Percentiles rank a stretch among this genome's conserved stretches.
These are phyloP conservation scores for Chiridota heheva DNA, from an alignment of 35 echinoderm and acorn worm species.

Conservation along the genomic window DNA sequence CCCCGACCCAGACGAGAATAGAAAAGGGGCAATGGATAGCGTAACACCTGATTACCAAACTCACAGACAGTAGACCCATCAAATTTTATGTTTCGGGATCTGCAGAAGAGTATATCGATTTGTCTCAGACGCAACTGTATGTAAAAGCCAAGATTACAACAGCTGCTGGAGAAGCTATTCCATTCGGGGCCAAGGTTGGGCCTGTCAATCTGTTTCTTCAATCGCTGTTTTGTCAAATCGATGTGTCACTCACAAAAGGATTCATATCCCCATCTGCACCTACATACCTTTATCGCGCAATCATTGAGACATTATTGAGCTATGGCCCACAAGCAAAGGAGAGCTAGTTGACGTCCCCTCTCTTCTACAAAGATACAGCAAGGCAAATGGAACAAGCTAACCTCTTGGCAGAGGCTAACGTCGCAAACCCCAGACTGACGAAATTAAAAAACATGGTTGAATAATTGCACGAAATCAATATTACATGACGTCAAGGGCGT, in stretches of 20 bases:
- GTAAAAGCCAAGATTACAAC: slow-evolving; percentile 56
- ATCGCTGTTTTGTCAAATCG: slow-evolving; percentile 58
- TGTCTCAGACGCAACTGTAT: slow-evolving; percentile 39
- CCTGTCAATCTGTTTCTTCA: slow-evolving; percentile 61
- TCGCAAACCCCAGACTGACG: slow-evolving; percentile 36
- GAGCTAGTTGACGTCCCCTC: slow-evolving; percentile 36
- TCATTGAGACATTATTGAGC: slow-evolving; percentile 55
- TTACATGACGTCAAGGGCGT: no score
- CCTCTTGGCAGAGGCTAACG: background rate
- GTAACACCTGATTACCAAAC: slow-evolving; percentile 31
- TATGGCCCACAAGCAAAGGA: slow-evolving; percentile 40
- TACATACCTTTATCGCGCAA: slow-evolving; percentile 57
- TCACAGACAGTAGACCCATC: slow-evolving; percentile 44
- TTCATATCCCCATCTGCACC: slow-evolving; percentile 16
- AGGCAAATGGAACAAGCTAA: slow-evolving; percentile 38
- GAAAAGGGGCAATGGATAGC: slow-evolving; percentile 37
- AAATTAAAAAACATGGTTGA: no score
- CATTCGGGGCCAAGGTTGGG: slow-evolving; percentile 34
- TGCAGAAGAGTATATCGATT: slow-evolving; percentile 51
- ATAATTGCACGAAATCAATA: no score
- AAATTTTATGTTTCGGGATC: slow-evolving; percentile 50
- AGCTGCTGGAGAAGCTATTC: slow-evolving; percentile 29
- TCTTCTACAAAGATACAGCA: slow-evolving; percentile 72
- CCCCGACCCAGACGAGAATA: slow-evolving; percentile 61
- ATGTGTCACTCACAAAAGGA: slow-evolving; percentile 44